Evolutionary conservation across 2,888 invertebrate species (phyloP).

Genomic region (Silvanus unidentatus): DNA sequence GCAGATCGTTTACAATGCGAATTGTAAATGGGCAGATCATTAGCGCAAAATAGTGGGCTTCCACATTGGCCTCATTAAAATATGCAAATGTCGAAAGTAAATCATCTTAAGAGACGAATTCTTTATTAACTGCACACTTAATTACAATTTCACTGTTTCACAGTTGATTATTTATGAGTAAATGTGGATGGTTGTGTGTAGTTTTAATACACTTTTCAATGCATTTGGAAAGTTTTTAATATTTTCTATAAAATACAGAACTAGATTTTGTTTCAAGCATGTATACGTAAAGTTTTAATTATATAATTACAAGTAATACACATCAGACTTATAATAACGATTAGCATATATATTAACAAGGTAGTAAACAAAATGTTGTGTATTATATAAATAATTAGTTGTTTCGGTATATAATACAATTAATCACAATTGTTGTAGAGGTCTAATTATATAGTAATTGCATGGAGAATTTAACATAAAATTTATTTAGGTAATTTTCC

Average conservation of each 20-base stretch:
- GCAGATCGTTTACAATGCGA: too few relatives aligned
- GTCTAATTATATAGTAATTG: slow-evolving; percentile 34
- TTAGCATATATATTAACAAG: slow-evolving; percentile 25
- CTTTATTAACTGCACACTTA: too few relatives aligned
- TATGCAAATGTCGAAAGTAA: slow-evolving; percentile 39
- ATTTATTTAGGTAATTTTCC: slow-evolving; percentile 36
- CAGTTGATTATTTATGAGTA: too few relatives aligned
- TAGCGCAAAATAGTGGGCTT: too few relatives aligned
- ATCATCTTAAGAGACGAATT: slow-evolving; percentile 20
- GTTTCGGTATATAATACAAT: slow-evolving; percentile 19
- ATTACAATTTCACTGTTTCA: too few relatives aligned
- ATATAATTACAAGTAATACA: slow-evolving; percentile 16
- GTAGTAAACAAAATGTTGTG: slow-evolving; percentile 12
- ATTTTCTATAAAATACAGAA: too few relatives aligned
- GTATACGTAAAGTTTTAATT: slow-evolving; percentile 11
- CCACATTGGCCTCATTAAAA: slow-evolving; percentile 32
- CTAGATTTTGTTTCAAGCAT: too few relatives aligned
- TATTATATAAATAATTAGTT: slow-evolving; percentile 5
- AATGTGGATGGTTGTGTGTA: too few relatives aligned
- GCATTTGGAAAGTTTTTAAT: too few relatives aligned
- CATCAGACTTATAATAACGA: slow-evolving; percentile 12
- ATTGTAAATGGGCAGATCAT: too few relatives aligned
- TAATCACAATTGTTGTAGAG: slow-evolving; percentile 26
- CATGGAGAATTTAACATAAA: slow-evolving; percentile 32
- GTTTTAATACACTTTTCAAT: too few relatives aligned